Base-by-base conservation (phyloP, 2,797 vertebrate species). In the Xenops minutus region DNA sequence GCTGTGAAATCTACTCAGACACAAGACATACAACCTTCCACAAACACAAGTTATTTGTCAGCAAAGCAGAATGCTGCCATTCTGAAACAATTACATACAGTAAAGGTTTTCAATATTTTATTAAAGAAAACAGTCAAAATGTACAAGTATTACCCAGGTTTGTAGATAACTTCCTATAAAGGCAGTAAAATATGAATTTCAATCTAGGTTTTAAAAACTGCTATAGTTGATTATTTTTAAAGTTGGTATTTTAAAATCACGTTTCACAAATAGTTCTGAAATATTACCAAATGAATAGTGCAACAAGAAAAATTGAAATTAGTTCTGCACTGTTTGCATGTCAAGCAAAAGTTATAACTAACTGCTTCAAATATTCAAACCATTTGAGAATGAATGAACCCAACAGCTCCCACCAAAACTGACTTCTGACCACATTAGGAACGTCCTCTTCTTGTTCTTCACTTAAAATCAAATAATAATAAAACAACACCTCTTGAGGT, bases 111-210 rank as follows among this genome's bases (percentile, higher is more conserved):
- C 92, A 96, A 86, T 89, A 95, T 94, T 98, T 97, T 97, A 97
- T 97, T 98, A 98, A 97, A 97, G 95, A 98, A 94, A 98, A 96
- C 96, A 98, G 97, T 95, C 94, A 96, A 95, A 88, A 94, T 96
- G 92, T 97, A 97, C 90, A 95, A 92, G 93, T 95, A 88, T 92
- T 97, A 95, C 91, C 96, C 93, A 92, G 96, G 91, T 93, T 95
- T 88, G 96, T 96, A 97, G 96, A 93, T 77, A 97, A 96, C 95
- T 93, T 95, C 93, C 95, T 95, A 96, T 93, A 97, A 97, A 98
- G 96, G 96, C 95, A 95, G 92, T 94, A 96, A 96, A 97, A 95
- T 97, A 97, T 93, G 96, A 97, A 97, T 97, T 96, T 97, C 93
- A 94, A 94, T 95, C 95, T 97, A 96, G 94, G 96, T 93, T 97